phyloP scores from a whole-genome alignment of 2,888 invertebrate genomes.

The Mechanitis mazaeus region DNA sequence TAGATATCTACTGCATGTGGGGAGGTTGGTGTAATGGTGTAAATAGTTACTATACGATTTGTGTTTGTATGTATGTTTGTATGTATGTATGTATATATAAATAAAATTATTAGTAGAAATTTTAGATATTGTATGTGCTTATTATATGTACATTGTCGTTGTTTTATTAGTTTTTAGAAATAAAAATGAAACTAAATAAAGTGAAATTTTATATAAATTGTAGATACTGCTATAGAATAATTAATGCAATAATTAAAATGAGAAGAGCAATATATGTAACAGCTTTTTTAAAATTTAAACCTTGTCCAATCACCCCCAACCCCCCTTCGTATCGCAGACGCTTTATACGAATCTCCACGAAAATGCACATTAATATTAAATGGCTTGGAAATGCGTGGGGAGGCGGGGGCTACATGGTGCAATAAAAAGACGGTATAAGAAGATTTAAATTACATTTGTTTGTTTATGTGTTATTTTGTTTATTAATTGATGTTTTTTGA shows the following conservation, averaged over 20 bases:
- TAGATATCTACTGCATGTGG: constrained; percentile 53
- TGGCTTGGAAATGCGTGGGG: constrained; percentile 75
- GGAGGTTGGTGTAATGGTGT: constrained; percentile 41
- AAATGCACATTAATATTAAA: constrained; percentile 79
- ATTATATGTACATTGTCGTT: too few relatives aligned
- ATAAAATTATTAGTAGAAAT: too few relatives aligned
- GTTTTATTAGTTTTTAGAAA: too few relatives aligned
- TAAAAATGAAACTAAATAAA: too few relatives aligned
- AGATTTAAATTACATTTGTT: constrained; percentile 50
- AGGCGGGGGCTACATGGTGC: constrained; percentile 42
- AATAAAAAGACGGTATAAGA: constrained; percentile 63
- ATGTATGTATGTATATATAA: too few relatives aligned
- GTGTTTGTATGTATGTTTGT: constrained; percentile 4
- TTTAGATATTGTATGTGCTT: too few relatives aligned
- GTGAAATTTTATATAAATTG: too few relatives aligned
- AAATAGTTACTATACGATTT: constrained; percentile 25
- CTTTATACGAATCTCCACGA: constrained; percentile 75
- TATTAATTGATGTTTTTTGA: constrained; percentile 7
- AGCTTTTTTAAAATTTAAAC: constrained; percentile 63
- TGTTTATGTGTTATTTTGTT: constrained; percentile 30
- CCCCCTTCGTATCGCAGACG: constrained; percentile 69
- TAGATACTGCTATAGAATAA: too few relatives aligned
- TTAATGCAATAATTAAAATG: too few relatives aligned
- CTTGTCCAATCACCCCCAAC: constrained; percentile 61
- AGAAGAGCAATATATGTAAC: constrained; percentile 40